Conservation (phyloP, 2,888 invertebrate species). For the Hyles lineata region DNA sequence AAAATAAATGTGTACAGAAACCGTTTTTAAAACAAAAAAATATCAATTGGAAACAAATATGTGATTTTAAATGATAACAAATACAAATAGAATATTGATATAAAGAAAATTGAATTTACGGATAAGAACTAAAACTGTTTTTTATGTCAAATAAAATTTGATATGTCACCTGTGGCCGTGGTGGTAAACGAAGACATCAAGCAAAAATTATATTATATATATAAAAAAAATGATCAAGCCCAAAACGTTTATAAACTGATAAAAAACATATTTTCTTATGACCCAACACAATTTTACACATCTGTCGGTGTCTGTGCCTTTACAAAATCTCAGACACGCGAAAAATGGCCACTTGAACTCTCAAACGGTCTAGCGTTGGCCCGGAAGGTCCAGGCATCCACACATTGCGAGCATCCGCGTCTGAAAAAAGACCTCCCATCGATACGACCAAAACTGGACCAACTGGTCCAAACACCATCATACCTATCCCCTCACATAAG, state of each 20-base stretch:
- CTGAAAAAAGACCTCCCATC: constrained; percentile 14
- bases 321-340: neutral
- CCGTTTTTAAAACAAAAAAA: no score
- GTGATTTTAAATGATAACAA: no score
- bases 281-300: neutral
- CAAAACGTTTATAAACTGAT: neutral
- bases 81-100: no score
- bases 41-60: no score
- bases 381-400: constrained; percentile 2
- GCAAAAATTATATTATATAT: neutral
- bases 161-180: neutral
- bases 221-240: no score
- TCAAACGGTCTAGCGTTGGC: neutral
- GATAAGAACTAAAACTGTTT: no score
- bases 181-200: neutral
- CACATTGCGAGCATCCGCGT: constrained; percentile 1
- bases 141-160: neutral
- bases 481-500: neutral
- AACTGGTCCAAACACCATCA: neutral
- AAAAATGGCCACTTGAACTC: neutral
- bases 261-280: no score
- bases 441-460: constrained; percentile 3
- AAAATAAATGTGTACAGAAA: no score
- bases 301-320: neutral
- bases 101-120: no score